Evolutionary conservation across 1,140 invertebrate species (phyloP).

Genomic region (Rhagoletis pomonella): DNA sequence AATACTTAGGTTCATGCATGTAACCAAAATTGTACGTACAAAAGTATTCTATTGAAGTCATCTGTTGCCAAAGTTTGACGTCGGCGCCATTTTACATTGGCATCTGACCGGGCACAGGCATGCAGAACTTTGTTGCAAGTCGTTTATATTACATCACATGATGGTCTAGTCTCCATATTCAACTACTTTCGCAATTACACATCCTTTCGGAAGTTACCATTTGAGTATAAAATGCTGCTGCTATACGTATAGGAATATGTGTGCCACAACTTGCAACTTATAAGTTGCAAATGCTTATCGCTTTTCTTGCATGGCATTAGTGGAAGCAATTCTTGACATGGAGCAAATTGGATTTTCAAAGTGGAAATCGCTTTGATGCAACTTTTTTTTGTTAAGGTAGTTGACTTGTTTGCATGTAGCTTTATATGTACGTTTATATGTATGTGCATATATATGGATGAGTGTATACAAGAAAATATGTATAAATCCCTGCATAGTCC

Average conservation of each 20-base stretch:
- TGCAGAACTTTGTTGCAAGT: conserved; percentile 45
- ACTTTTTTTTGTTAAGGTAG: conserved; percentile 25
- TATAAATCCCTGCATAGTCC: not conserved
- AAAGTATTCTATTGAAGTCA: not conserved
- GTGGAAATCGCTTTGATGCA: conserved; percentile 46
- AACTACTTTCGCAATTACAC: conserved; percentile 12
- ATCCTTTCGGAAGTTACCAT: not conserved
- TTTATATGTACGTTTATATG: not conserved
- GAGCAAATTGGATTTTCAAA: conserved; percentile 45
- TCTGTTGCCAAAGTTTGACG: conserved; percentile 31
- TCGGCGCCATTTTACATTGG: conserved; percentile 39
- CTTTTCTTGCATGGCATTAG: conserved; percentile 45
- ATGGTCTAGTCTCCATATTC: too few species aligned
- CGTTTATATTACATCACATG: not conserved
- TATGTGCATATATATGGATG: not conserved
- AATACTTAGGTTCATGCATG: too few species aligned
- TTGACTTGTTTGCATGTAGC: conserved; percentile 9
- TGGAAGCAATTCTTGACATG: conserved; percentile 47
- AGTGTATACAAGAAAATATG: too few species aligned
- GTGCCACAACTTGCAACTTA: conserved; percentile 17
- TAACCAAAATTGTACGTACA: not conserved
- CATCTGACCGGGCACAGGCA: conserved; percentile 28
- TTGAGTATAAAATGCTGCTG: not conserved
- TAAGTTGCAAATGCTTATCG: conserved; percentile 42
- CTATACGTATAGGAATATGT: not conserved